Conservation (phyloP, 2,888 invertebrate species). For the Tuberolachnus salignus region DNA sequence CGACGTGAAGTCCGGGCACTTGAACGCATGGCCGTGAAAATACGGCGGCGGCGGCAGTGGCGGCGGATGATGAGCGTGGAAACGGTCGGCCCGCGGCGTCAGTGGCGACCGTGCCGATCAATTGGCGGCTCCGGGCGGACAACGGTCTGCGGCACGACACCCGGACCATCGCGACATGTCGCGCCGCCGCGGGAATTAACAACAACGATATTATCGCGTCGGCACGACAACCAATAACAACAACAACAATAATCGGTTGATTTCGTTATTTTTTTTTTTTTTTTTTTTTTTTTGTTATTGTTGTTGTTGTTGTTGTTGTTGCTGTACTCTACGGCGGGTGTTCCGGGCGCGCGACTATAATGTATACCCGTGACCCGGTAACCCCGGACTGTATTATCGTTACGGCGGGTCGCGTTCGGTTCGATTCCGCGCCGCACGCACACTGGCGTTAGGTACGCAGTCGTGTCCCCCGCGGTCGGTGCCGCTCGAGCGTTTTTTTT, state of each 20-base stretch:
- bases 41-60: no score
- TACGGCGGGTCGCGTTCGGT: background rate
- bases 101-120: no score
- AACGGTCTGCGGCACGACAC: no score
- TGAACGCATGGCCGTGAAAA: background rate
- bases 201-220: no score
- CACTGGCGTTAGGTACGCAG: conserved; percentile 24
- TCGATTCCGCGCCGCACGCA: background rate
- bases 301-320: background rate
- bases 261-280: no score
- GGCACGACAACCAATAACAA: background rate
- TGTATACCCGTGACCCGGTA: conserved; percentile 46
- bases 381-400: background rate
- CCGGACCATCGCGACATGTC: no score
- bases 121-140: no score
- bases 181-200: no score
- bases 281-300: no score
- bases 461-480: background rate
- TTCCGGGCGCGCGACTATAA: background rate
- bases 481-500: conserved; percentile 3
- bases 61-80: no score
- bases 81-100: no score
- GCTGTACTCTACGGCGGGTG: background rate
- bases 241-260: no score
- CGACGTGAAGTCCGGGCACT: background rate